Conservation (phyloP, 2,888 invertebrate species). For the Agrotis clavis region DNA sequence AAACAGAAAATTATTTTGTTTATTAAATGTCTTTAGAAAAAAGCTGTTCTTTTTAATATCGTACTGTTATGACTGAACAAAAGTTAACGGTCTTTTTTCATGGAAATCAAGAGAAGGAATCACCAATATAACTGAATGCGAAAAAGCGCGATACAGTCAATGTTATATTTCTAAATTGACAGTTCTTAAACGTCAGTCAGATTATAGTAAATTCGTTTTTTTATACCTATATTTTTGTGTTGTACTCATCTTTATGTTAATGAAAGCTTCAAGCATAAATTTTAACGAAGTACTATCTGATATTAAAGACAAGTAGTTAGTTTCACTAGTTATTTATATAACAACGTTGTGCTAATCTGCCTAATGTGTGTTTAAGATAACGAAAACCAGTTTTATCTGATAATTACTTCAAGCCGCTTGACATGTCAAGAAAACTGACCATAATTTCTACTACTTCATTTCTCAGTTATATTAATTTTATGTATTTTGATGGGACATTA, state of each 20-base stretch:
- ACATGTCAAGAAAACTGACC: slow-evolving; percentile 19
- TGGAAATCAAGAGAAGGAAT: too few species aligned
- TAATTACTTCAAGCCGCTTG: slow-evolving; percentile 17
- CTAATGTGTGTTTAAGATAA: slow-evolving; percentile 13
- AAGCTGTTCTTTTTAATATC: too few species aligned
- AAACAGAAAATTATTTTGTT: too few species aligned
- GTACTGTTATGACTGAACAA: too few species aligned
- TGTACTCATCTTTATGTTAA: neutral
- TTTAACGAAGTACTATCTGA: neutral
- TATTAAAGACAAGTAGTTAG: neutral
- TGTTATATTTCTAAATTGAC: neutral
- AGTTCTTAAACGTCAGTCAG: neutral
- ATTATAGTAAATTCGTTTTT: neutral
- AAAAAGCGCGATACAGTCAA: too few species aligned
- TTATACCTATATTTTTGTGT: too few species aligned
- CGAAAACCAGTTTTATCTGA: slow-evolving; percentile 14
- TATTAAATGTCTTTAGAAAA: too few species aligned
- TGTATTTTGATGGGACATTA: slow-evolving; percentile 29
- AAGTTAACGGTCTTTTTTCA: too few species aligned
- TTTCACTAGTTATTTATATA: neutral
- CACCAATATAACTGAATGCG: too few species aligned
- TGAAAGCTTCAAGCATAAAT: neutral
- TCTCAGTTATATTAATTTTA: slow-evolving; percentile 27
- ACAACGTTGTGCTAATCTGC: slow-evolving; percentile 10
- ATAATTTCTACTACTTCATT: slow-evolving; percentile 28